phyloP scores from a whole-genome alignment of 2,888 invertebrate genomes.

The Hyles lineata region DNA sequence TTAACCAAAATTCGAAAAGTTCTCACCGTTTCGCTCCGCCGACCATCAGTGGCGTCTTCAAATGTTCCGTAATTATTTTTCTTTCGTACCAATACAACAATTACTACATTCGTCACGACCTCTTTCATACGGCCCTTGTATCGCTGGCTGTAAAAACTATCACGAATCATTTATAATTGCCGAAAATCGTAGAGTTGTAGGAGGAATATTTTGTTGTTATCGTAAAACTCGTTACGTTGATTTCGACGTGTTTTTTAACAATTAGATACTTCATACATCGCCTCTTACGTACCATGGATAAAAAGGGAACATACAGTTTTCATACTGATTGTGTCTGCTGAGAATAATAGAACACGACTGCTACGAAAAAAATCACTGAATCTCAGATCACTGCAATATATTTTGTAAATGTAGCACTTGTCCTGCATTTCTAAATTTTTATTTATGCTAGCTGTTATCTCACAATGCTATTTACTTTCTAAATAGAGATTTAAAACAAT shows the following conservation, averaged over 20 bases:
- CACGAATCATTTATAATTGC: slow-evolving; percentile 65
- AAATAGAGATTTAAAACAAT: background rate
- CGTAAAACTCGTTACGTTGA: too few relatives aligned
- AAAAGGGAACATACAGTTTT: too few relatives aligned
- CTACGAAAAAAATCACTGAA: too few relatives aligned
- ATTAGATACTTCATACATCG: too few relatives aligned
- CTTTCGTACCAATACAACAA: slow-evolving; percentile 80
- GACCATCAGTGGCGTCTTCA: slow-evolving; percentile 69
- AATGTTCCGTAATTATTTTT: slow-evolving; percentile 78
- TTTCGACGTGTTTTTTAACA: background rate
- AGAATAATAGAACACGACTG: too few relatives aligned
- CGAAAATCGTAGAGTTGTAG: slow-evolving; percentile 48
- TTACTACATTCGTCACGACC: slow-evolving; percentile 79
- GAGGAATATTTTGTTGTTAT: background rate
- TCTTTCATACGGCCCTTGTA: slow-evolving; percentile 64
- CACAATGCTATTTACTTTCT: too few relatives aligned
- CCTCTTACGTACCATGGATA: too few relatives aligned
- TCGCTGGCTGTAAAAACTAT: slow-evolving; percentile 65
- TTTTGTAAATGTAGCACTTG: too few relatives aligned
- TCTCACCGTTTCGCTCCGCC: slow-evolving; percentile 81
- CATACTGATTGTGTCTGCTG: too few relatives aligned
- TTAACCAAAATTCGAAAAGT: slow-evolving; percentile 72
- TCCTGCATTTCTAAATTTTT: too few relatives aligned
- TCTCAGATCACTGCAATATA: too few relatives aligned
- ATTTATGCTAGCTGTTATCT: too few relatives aligned